Evolutionary conservation across 2,888 invertebrate genomes (phyloP).

Genomic region (Brassicogethes aeneus): DNA sequence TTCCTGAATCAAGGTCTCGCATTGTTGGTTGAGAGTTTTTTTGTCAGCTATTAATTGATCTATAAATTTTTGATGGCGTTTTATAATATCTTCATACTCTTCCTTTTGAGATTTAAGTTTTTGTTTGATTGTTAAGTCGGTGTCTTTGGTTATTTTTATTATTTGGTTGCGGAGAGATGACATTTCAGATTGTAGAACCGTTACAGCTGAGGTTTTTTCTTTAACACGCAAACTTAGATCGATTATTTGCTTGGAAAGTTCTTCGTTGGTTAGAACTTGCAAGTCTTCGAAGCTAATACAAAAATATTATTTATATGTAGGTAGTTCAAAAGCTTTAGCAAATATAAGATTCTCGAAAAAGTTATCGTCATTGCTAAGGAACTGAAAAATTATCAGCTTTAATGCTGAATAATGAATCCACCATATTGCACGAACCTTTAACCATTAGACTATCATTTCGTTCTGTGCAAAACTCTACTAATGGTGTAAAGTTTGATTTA

Average conservation of each 20-base stretch:
- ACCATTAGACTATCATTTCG: too few species aligned
- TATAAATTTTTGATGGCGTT: slow-evolving; percentile 73
- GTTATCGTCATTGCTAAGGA: too few species aligned
- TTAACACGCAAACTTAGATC: slow-evolving; percentile 52
- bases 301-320: too few species aligned
- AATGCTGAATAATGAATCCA: too few species aligned
- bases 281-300: slow-evolving; percentile 47
- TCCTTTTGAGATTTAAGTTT: slow-evolving; percentile 52
- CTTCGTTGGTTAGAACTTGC: slow-evolving; percentile 47
- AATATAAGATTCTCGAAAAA: too few species aligned
- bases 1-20: slow-evolving; percentile 57
- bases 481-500: too few species aligned
- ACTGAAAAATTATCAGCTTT: too few species aligned
- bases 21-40: slow-evolving; percentile 64
- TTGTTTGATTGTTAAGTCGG: slow-evolving; percentile 37
- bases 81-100: slow-evolving; percentile 65
- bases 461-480: too few species aligned
- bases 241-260: slow-evolving; percentile 53
- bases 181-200: slow-evolving; percentile 51
- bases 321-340: too few species aligned
- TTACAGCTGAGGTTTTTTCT: slow-evolving; percentile 51
- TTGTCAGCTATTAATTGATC: slow-evolving; percentile 76
- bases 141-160: slow-evolving; percentile 36
- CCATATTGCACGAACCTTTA: too few species aligned
- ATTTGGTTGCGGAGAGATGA: slow-evolving; percentile 47